Evolutionary conservation across 2,888 invertebrate species (phyloP), one percentile per base, ranked within the genome.

Genomic region (Galerucella calmariensis): DNA sequence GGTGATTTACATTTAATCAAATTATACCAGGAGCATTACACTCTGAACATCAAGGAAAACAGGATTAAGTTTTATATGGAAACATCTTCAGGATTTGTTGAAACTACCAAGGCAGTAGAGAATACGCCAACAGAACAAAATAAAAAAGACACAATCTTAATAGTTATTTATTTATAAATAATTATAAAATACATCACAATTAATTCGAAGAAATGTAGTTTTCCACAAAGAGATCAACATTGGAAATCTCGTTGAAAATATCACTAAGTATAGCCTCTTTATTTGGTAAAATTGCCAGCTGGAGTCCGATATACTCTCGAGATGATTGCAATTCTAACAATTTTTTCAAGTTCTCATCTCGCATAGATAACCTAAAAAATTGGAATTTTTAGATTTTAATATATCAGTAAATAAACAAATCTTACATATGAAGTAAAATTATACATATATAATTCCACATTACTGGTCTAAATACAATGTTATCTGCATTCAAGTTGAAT

Each of bases 391-490:
- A 62, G 11, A 16, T 66, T 48, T 20, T 16, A 66, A 61, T 2
- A 44, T 16, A 20, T 46, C 1, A 53, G 69, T 62, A 56, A 68
- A 16, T 65, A 56, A 41, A 72, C 67, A 61, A 44, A 61, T 58
- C 90, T 89, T 88, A 92, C 89, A 94, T 88, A 86, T 92, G 91
- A 27, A 94, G 90, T 58, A 94, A 88, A 58, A 94, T 87, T n/a
- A 94, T 87, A 4, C 92, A 90, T 73, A 94, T 90, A 41, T 94
- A 86, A 75, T 89, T 92, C 94, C 94, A 94, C 81, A 94, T 91
- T 14, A 89, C 87, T 0, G 93, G 92, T 84, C 92, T 93, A 82
- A 94, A 93, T 82, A 91, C 90, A 48, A 95, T 92, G 83, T 94
- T 95, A 79, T 92, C 89, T 1, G 94, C 91, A 79, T 91, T 90